Percentiles rank a stretch among this genome's conserved stretches.
Evolutionary conservation across 2,888 invertebrate genomes (phyloP).

Genomic region (Anticlea derivata): DNA sequence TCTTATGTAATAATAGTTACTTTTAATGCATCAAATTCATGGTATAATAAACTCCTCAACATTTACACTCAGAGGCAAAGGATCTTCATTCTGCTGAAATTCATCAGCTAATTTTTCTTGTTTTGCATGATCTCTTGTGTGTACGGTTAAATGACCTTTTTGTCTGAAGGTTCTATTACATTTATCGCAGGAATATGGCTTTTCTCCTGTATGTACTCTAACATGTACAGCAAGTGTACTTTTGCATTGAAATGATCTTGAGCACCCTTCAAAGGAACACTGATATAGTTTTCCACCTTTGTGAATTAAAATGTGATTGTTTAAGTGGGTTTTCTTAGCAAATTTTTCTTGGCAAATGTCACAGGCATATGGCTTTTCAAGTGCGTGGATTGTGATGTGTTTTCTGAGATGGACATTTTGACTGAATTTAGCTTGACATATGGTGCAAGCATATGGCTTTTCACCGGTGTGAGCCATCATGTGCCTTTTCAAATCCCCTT

Average conservation of each 20-base stretch:
- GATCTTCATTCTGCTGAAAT: background rate
- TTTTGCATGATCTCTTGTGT: background rate
- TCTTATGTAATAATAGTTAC: too few relatives aligned
- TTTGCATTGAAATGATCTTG: conserved; percentile 5
- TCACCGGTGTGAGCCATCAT: conserved; percentile 20
- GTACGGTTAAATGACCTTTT: conserved; percentile 5
- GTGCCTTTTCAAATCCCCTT: conserved; percentile 20
- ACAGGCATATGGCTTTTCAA: background rate
- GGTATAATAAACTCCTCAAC: too few relatives aligned
- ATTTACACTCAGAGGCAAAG: background rate
- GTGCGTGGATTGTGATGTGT: conserved; percentile 7
- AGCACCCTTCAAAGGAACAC: conserved; percentile 6
- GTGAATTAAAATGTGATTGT: background rate
- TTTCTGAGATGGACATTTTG: conserved; percentile 13
- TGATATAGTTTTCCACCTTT: background rate
- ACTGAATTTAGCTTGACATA: conserved; percentile 1
- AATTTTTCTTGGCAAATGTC: background rate
- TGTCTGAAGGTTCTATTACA: conserved; percentile 7
- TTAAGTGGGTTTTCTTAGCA: conserved; percentile 1
- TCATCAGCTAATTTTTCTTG: background rate
- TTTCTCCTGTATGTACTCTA: conserved; percentile 6
- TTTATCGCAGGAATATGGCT: conserved; percentile 4
- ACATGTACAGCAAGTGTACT: background rate
- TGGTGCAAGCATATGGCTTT: conserved; percentile 12
- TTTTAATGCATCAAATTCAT: too few relatives aligned